Conservation (phyloP, 2,888 invertebrate genomes). For the Criorhina ranunculi region DNA sequence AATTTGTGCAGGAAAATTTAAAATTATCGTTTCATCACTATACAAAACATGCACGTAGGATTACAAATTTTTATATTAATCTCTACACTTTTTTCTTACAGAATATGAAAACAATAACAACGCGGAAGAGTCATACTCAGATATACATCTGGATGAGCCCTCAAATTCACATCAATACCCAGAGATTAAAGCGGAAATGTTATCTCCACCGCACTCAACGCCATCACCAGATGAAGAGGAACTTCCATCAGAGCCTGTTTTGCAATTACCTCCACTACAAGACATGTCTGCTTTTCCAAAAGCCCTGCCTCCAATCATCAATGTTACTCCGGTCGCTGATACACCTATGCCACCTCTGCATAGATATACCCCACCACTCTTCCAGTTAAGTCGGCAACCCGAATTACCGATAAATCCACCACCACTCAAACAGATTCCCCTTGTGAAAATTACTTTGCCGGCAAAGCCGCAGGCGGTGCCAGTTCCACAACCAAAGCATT, state of each 20-base stretch:
- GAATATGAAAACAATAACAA: constrained; percentile 64
- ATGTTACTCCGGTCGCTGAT: not conserved
- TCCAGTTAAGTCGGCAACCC: constrained; percentile 62
- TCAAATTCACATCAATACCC: constrained; percentile 78
- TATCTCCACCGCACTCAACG: constrained; percentile 50
- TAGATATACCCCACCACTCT: constrained; percentile 57
- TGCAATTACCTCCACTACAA: constrained; percentile 35
- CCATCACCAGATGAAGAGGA: constrained; percentile 29
- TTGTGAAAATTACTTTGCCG: constrained; percentile 61
- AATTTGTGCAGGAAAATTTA: too few species aligned
- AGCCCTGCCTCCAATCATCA: not conserved
- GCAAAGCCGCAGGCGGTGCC: constrained; percentile 69
- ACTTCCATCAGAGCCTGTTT: constrained; percentile 44
- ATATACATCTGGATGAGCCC: constrained; percentile 61
- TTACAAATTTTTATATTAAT: not conserved
- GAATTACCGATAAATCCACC: constrained; percentile 56
- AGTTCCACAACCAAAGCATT: constrained; percentile 7
- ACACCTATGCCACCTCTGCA: constrained; percentile 57
- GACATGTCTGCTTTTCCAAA: constrained; percentile 8
- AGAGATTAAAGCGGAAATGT: constrained; percentile 48
- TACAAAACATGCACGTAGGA: too few species aligned
- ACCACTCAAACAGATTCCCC: constrained; percentile 63
- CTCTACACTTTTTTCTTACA: not conserved
- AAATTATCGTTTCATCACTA: too few species aligned
- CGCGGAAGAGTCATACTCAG: constrained; percentile 44